Base-by-base conservation (phyloP, 2,113 vertebrate genomes). In the Chlorodrepanis virens region DNA sequence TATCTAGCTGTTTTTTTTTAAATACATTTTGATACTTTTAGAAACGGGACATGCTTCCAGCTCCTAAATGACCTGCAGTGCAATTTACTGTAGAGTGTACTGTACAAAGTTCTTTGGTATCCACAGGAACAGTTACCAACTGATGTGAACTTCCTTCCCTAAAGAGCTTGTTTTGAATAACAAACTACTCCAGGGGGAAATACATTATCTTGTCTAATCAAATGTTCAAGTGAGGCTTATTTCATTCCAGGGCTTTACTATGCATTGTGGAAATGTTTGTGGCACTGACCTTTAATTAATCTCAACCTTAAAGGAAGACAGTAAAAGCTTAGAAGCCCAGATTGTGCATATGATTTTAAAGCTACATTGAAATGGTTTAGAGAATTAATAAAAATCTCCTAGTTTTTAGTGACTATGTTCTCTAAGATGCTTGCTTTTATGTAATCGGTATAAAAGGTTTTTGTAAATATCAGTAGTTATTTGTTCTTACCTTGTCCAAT, bases 131-230 rank as follows among this genome's bases (percentile, higher is more conserved):
- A 95, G 94, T 95, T 94, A 97, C 83, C 89, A 97, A 95, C 95
- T 88, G 89, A 95, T 96, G 89, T 97, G 96, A 96, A 97, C 96
- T 97, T 97, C 96, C 95, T 97, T 97, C 97, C 97, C 96, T 96
- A 93, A 97, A 97, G 96, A 96, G 94, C 91, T 95, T 97, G 95
- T 97, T 97, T 97, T 97, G 97, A 97, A 97, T 96, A 97, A 97
- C 95, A 97, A 96, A 95, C 93, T 92, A 94, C 82, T 96, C 97
- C 92, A 88, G 92, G 53, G 97, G 97, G 97, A 96, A 97, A 97
- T 93, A 68, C 57, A 92, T 95, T 97, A 96, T 97, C 95, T 96
- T 95, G 92, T 95, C 95, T 96, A 96, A 97, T 96, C 96, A 97
- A 97, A 97, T 80, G 95, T 94, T 97, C 90, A 79, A 96, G 95